phyloP scores from a whole-genome alignment of 2,113 vertebrate species.

The Misgurnus anguillicaudatus region DNA sequence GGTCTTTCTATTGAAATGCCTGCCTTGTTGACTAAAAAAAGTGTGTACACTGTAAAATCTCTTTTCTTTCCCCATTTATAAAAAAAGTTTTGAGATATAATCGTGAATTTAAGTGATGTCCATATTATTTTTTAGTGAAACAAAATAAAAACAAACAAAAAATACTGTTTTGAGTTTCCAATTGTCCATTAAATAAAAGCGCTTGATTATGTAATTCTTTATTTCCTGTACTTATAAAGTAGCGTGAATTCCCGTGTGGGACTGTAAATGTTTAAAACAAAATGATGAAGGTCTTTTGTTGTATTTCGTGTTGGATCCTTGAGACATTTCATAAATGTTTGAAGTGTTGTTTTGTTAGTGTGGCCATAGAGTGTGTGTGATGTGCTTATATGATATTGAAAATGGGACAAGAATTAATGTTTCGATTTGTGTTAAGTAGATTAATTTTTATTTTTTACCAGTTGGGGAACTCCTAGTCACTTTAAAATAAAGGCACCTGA shows the following conservation, averaged over 20 bases:
- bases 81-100: slow-evolving; percentile 84
- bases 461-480: slow-evolving; percentile 71
- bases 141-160: slow-evolving; percentile 72
- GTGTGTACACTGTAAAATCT: slow-evolving; percentile 99
- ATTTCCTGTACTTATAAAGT: slow-evolving; percentile 87
- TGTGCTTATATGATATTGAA: slow-evolving; percentile 80
- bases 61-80: slow-evolving; percentile 90
- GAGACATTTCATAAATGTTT: slow-evolving; percentile 91
- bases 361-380: slow-evolving; percentile 89
- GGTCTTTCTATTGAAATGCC: slow-evolving; percentile 88
- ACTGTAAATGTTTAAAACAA: slow-evolving; percentile 91
- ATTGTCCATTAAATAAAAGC: slow-evolving; percentile 82
- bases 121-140: slow-evolving; percentile 86
- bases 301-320: slow-evolving; percentile 92
- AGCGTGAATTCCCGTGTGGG: slow-evolving; percentile 83
- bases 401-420: slow-evolving; percentile 70
- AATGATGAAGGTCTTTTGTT: slow-evolving; percentile 98
- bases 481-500: slow-evolving; percentile 71
- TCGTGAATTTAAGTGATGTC: slow-evolving; percentile 85
- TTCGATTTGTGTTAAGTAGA: slow-evolving; percentile 74
- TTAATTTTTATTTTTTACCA: too few species aligned
- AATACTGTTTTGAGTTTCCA: slow-evolving; percentile 83
- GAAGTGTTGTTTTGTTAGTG: slow-evolving; percentile 91
- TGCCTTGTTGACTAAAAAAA: slow-evolving; percentile 85
- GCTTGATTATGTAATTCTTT: slow-evolving; percentile 61